These are phyloP conservation scores for Corynorhinus townsendii DNA, from an alignment of 2,113 vertebrate species.

Conservation along the genomic window DNA sequence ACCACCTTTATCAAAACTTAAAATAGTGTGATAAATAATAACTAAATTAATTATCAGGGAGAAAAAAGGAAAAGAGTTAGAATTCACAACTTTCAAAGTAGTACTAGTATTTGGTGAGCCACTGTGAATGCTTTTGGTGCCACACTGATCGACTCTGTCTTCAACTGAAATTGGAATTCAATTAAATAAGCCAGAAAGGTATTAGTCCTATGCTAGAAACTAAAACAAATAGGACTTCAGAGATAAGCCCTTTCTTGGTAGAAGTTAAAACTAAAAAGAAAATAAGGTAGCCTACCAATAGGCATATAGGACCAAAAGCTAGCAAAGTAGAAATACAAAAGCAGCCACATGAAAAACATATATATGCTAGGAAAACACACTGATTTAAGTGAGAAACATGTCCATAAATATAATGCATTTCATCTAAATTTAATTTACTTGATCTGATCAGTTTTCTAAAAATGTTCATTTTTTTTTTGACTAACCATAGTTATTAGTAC, in stretches of 20 bases:
- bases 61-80: not conserved
- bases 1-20: not conserved
- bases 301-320: not conserved
- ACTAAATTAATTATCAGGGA: not conserved
- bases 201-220: not conserved
- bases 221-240: not conserved
- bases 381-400: not conserved
- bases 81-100: not conserved
- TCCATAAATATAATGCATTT: not conserved
- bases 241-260: not conserved
- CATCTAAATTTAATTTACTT: not conserved
- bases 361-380: not conserved
- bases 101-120: not conserved
- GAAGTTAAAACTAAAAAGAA: not conserved
- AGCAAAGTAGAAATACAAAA: not conserved
- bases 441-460: not conserved
- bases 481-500: not conserved
- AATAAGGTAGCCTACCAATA: not conserved
- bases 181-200: not conserved
- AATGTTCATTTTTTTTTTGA: not conserved
- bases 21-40: not conserved
- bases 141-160: not conserved
- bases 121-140: not conserved
- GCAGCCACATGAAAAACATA: not conserved
- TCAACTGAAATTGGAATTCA: not conserved